Evolutionary conservation across 2,113 vertebrate genomes (phyloP).

Genomic region (Atherinomorus stipes): DNA sequence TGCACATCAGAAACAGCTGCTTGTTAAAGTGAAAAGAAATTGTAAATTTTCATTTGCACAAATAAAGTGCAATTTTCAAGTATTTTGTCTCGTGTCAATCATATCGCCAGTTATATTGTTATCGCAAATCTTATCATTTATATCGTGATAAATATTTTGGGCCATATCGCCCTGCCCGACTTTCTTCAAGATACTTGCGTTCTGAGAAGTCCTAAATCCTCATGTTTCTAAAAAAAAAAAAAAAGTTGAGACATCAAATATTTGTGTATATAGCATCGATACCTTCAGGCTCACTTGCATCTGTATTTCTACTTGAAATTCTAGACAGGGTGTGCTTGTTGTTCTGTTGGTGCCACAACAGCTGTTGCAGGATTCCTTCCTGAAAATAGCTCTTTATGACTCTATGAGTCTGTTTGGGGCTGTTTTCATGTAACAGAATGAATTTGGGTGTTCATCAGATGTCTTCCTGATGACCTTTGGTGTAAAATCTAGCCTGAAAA

Average conservation of each 20-base stretch:
- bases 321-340: background rate
- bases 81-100: no score
- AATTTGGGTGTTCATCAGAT: background rate
- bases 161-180: no score
- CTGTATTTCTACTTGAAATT: conserved; percentile 3
- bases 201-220: no score
- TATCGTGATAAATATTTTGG: no score
- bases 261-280: background rate
- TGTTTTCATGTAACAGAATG: background rate
- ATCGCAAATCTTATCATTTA: no score
- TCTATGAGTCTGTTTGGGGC: background rate
- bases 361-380: conserved; percentile 3
- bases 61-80: no score
- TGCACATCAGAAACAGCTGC: no score
- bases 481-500: background rate
- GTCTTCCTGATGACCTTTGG: background rate
- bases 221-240: no score
- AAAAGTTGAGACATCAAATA: background rate
- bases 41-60: no score
- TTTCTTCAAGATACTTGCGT: background rate
- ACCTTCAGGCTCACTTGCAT: background rate
- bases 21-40: no score
- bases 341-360: background rate
- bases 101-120: no score
- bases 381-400: background rate